Evolutionary conservation across 2,888 invertebrate species (phyloP), one percentile per base, ranked within the genome.

Genomic region (Amorpha juglandis): DNA sequence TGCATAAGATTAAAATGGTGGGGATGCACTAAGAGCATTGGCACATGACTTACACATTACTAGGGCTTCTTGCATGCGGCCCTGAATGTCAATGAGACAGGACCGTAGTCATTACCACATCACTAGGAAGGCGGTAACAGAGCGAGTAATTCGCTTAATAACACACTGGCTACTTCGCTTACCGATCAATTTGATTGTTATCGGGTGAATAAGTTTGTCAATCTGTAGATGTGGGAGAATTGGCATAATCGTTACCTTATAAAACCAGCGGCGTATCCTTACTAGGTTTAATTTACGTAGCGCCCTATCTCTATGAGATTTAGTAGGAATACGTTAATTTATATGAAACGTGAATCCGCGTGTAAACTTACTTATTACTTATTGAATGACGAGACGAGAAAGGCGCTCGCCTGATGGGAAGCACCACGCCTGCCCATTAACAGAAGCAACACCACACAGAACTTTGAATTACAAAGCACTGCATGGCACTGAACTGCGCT

Each of bases 1-100:
- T 78, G 75, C 77, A 69, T 78, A 81, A 78, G 66, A 66, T 66
- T 66, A 52, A 52, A 62, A 42, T 38, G 63, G 51, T 58, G 48
- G 58, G 42, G 48, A 48, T 65, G 64, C 58, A 58, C 38, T 16
- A 65, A 65, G 35, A 58, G 35, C 47, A 55, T 35, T 58, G 51
- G 64, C 62, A 47, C 35, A 53, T 52, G 19, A 42, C 58, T 58
- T 58, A 58, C 12, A 19, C 42, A 58, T 58, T 58, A 19, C 58
- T 58, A 12, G 12, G 58, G 58, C 58, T 58, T 63, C 63, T 21
- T 63, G 45, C 6, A 16, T 38, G 47, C 48, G 48, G 45, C 63
- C 48, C 48, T 63, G 48, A 63, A 48, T n/a, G 63, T n/a, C 48
- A 50, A 16, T 47, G 14, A 27, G 21, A 58, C 58, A 62, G 27